Evolutionary conservation across 2,797 vertebrate species (phyloP), one percentile per base, ranked within the genome.

Genomic region (Diceros bicornis): DNA sequence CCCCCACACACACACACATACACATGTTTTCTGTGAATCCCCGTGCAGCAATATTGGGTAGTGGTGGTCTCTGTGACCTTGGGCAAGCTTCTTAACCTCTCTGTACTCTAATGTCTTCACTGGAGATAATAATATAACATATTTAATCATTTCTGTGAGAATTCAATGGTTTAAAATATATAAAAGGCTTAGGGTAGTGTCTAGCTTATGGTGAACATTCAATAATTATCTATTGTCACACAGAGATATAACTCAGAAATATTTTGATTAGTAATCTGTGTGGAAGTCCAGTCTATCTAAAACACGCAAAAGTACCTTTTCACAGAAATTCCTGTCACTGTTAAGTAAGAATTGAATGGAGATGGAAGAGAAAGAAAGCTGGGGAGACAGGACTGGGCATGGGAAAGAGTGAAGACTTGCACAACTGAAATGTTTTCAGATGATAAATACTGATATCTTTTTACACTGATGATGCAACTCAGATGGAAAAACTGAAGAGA

Each of bases 1-100:
- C n/a, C n/a, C n/a, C 12, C 32, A 5, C 52, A 21, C 17, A 3
- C 17, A 17, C 52, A 55, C 14, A 29, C 29, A 77, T 1, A 32
- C 11, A 77, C 52, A 93, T 34, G 23, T 14, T 78, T 96, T 77
- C 59, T n/a, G 6, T 69, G 75, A 96, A 71, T 93, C 20, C 27
- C 18, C 20, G 16, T 52, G 55, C 72, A 11, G 10, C 2, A 32
- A 11, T 52, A 91, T 75, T 41, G 23, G 57, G 6, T 77, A 59
- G 0, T 10, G 2, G 17, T 69, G 13, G 79, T 52, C 44, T 94
- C 44, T 59, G 10, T n/a, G 8, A 25, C 29, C 7, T n/a, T 50
- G 17, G 29, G 5, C n/a, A 92, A 81, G 27, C 59, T 82, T 82
- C 7, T 72, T 94, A 34, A 37, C 14, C 8, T 92, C 37, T 41